Evolutionary conservation across 2,797 vertebrate species (phyloP).

Genomic region (Squalus acanthias): DNA sequence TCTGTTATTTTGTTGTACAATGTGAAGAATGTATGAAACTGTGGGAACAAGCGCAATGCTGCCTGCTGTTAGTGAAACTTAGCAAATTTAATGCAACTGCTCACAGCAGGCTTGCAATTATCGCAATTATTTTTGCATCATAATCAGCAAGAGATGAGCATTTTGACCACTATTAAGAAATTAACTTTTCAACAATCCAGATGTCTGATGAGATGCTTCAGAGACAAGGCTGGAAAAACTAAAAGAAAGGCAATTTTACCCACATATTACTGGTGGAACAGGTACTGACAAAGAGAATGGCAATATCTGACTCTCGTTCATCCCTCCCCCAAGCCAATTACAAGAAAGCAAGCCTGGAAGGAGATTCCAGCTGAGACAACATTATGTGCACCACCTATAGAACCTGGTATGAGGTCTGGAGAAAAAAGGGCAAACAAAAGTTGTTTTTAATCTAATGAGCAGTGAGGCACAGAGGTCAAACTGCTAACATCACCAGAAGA

Average conservation of each 20-base stretch:
- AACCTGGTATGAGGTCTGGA: background rate
- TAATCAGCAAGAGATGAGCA: too few species aligned
- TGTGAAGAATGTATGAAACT: background rate
- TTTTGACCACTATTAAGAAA: background rate
- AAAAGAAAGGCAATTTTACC: background rate
- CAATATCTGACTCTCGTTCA: background rate
- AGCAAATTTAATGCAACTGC: too few species aligned
- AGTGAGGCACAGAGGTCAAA: background rate
- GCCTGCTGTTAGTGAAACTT: too few species aligned
- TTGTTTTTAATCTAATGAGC: background rate
- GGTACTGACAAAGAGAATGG: background rate
- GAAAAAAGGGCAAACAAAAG: background rate
- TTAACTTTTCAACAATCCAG: background rate
- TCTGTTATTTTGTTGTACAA: background rate
- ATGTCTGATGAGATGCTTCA: background rate
- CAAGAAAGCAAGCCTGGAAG: background rate
- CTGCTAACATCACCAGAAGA: background rate
- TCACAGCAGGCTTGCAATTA: too few species aligned
- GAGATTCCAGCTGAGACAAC: background rate
- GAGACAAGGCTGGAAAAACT: background rate
- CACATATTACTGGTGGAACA: background rate
- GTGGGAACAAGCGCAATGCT: background rate
- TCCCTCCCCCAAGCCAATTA: background rate
- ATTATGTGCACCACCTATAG: background rate
- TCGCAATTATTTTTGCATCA: too few species aligned